Conservation (phyloP, 2,888 invertebrate species). For the Acholoe squamosa region DNA sequence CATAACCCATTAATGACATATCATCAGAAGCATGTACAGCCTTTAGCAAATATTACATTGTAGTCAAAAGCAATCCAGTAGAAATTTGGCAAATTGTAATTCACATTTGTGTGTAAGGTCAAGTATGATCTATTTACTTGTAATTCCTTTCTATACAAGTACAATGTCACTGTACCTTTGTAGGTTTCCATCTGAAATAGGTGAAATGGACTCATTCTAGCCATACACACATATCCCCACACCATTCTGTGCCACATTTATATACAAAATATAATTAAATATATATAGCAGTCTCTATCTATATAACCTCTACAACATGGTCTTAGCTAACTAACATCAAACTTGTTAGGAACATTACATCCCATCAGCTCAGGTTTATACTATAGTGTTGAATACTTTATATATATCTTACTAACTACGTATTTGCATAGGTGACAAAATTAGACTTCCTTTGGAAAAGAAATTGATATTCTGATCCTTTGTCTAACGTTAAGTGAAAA, state of each 20-base stretch:
- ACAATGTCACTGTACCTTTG: background rate
- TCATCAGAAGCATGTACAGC: background rate
- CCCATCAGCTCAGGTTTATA: background rate
- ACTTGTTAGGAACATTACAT: background rate
- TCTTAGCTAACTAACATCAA: constrained; percentile 42
- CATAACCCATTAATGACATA: background rate
- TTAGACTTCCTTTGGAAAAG: background rate
- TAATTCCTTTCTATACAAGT: too few species aligned
- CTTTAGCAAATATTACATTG: background rate
- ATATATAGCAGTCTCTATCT: constrained; percentile 60
- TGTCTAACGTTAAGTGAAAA: background rate
- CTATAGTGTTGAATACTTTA: constrained; percentile 10
- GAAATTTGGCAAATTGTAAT: background rate
- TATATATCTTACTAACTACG: constrained; percentile 24
- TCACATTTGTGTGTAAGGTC: background rate
- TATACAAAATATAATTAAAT: constrained; percentile 62
- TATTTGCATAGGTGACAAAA: constrained; percentile 38
- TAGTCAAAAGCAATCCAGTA: background rate
- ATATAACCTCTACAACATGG: constrained; percentile 43
- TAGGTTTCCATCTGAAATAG: background rate
- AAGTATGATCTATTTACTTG: background rate
- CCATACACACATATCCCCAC: constrained; percentile 30
- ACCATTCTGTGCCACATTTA: constrained; percentile 37
- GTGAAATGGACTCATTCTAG: constrained; percentile 23
- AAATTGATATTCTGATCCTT: background rate